Base-by-base conservation (phyloP, 2,113 vertebrate genomes). In the Sorex araneus region DNA sequence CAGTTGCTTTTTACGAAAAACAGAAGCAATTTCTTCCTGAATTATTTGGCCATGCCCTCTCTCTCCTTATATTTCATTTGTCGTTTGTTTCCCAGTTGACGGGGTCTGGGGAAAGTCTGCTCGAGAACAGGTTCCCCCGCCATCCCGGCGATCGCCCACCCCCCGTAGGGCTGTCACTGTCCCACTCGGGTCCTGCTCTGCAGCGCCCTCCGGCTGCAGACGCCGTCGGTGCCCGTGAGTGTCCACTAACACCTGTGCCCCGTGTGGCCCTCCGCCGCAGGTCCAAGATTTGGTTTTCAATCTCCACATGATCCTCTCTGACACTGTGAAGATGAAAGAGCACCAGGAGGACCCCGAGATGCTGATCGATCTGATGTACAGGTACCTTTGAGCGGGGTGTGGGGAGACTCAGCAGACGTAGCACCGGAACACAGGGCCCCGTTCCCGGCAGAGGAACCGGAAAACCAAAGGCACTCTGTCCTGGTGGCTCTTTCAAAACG, bases 251-350 rank as follows among this genome's bases (percentile, higher is more conserved):
- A 74, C 74, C 92, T 69, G 1, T 74, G 87, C 87, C 94, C 71
- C 15, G 1, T 96, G 1, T 64, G 32, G 88, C 90, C 88, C 25
- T 92, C 45, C 93, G 78, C 97, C 96, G 74, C 96, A 99, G 99
- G 99, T 99, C 71, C 99, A 99, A 93, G 99, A 99, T 97, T 98
- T 99, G 67, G 99, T 99, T 71, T 99, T 99, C 96, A 99, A 99
- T 96, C 98, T 99, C 87, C 99, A 99, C 87, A 99, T 99, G 99
- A 99, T 99, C 97, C 98, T 99, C 11, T 99, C 99, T 0, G 99
- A 99, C 97, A 99, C 99, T 1, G 99, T 99, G 73, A 99, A 99
- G 97, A 99, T 99, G 99, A 99, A 99, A 97, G 99, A 99, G 88
- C 99, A 99, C 94, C 99, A 99, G 92, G 99, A 99, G 95, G 99